Conservation (phyloP, 2,113 vertebrate species). For the Ahaetulla prasina region DNA sequence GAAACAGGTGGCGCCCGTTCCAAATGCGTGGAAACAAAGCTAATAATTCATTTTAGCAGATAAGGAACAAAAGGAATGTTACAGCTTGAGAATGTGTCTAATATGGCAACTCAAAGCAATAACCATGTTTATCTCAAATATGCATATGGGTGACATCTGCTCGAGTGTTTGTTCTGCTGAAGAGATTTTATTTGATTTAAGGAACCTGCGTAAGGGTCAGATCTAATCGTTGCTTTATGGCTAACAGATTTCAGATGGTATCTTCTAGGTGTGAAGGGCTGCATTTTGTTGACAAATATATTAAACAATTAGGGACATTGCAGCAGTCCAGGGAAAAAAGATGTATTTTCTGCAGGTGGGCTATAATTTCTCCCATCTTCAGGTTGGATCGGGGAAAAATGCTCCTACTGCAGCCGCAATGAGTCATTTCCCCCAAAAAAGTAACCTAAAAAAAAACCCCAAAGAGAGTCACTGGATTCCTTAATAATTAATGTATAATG, state of each 20-base stretch:
- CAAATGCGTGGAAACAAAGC: background rate
- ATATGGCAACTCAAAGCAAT: background rate
- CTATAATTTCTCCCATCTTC: background rate
- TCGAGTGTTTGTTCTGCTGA: background rate
- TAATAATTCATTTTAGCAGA: background rate
- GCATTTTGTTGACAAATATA: background rate
- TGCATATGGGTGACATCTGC: background rate
- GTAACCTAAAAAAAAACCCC: too few relatives aligned
- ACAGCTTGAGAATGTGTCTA: background rate
- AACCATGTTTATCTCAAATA: slow-evolving; percentile 6
- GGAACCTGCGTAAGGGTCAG: background rate
- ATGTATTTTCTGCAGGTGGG: background rate
- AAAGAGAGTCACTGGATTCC: background rate
- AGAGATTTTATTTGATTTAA: slow-evolving; percentile 20
- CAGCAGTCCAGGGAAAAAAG: background rate
- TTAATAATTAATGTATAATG: background rate
- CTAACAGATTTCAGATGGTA: background rate
- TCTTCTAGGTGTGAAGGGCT: background rate
- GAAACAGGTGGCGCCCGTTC: background rate
- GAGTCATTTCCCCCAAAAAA: background rate
- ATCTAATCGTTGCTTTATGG: slow-evolving; percentile 10
- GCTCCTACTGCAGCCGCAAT: background rate
- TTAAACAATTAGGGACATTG: background rate
- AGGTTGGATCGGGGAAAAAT: background rate
- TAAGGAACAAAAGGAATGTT: background rate